A percentile compares a stretch with the other conserved stretches of the same genome.
Evolutionary conservation across 2,797 vertebrate genomes (phyloP).

Genomic region (Coluber constrictor): DNA sequence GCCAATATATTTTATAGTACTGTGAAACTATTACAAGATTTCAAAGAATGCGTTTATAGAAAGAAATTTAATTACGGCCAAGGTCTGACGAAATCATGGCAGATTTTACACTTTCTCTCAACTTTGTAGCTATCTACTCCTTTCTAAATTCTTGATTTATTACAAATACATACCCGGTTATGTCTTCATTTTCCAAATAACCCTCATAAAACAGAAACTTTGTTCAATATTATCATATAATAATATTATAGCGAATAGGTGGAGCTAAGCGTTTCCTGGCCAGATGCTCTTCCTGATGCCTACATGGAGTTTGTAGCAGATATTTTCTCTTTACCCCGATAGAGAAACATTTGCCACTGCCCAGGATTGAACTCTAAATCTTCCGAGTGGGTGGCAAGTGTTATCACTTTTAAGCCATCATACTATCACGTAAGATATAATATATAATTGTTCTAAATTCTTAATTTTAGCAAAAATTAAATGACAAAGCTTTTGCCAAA

Average conservation of each 20-base stretch:
- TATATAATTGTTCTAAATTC: background rate
- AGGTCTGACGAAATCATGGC: background rate
- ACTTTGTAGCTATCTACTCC: background rate
- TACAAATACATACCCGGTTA: background rate
- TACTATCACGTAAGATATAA: background rate
- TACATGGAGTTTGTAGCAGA: too few relatives aligned
- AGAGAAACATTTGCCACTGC: background rate
- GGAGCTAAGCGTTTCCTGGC: too few relatives aligned
- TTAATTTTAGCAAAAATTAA: background rate
- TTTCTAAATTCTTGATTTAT: background rate
- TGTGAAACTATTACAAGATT: background rate
- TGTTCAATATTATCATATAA: too few relatives aligned
- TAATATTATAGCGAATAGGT: too few relatives aligned
- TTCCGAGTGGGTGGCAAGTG: background rate
- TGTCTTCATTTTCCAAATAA: background rate
- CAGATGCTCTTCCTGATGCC: too few relatives aligned
- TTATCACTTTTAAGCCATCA: background rate
- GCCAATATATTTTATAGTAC: background rate
- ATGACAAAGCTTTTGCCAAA: slow-evolving; percentile 7
- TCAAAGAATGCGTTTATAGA: background rate
- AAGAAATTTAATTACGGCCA: background rate
- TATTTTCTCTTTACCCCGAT: too few relatives aligned
- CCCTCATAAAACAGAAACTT: background rate
- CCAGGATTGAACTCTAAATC: rapidly evolving
- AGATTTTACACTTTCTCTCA: background rate